Base-by-base conservation (phyloP, 64 coral and sea anemone species). In the Montipora capricornis region DNA sequence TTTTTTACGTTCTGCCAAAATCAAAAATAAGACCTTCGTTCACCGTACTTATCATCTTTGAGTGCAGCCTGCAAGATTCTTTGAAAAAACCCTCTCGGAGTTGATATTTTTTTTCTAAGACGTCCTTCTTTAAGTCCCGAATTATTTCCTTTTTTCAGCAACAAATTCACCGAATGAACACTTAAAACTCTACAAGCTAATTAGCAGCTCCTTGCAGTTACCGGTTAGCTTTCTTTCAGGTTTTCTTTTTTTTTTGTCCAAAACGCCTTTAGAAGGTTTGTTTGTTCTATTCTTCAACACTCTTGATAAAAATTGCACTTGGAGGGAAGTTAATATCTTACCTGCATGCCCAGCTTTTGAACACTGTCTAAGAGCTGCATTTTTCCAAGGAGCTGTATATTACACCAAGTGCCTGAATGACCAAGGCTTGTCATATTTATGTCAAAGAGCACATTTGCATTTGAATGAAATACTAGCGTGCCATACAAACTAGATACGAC, bases 391-490 rank as follows among this genome's bases (percentile, higher is more conserved):
- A 44, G 67, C 46, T 37, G 60, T 86, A 6, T 22, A 62, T 47
- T 49, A 71, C 82, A 86, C 82, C 37, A 37, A 37, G 37, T 37
- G 37, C 37, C 37, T 37, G 37, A 37, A 37, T 37, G 16, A 6
- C 64, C 8, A 17, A 20, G 68, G 5, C 10, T 17, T 24, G 66
- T 10, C 62, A 86, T 7, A 49, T 64, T 47, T 86, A 67, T 86
- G 68, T 24, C 47, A 58, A 48, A 50, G 66, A 69, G 70, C 13
- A 51, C 16, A 86, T 86, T 86, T 86, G 66, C 82, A 86, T 86
- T 6, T 47, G 12, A 67, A 84, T 84, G 14, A 67, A 48, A n/a
- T 9, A 5, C n/a, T 86, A 62, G 82, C 66, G 82, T 86, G 82
- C 47, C 59, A 9, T 26, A 29, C 11, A 9, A 22, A 29, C 7